A percentile compares a stretch with the other conserved stretches of the same genome.
Evolutionary conservation across 2,797 vertebrate species (phyloP).

Genomic region (Megalops cyprinoides): DNA sequence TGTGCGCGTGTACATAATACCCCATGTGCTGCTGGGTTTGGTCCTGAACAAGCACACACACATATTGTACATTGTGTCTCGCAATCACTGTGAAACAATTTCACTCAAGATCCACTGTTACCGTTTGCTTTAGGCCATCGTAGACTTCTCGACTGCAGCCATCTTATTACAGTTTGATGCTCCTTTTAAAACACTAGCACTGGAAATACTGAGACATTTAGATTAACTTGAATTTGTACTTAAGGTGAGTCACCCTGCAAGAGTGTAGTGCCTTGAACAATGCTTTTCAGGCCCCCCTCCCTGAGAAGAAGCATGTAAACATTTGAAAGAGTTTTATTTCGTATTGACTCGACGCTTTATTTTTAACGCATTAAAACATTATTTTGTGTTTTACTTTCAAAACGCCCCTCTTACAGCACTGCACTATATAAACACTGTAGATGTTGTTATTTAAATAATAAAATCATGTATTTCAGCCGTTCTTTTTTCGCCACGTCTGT

Average conservation of each 20-base stretch:
- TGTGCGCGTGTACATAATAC: conserved; percentile 55
- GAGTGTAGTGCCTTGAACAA: conserved; percentile 91
- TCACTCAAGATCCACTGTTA: conserved; percentile 47
- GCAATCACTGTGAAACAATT: conserved; percentile 64
- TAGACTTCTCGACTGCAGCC: conserved; percentile 58
- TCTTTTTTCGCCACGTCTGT: conserved; percentile 67
- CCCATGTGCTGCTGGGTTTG: conserved; percentile 58
- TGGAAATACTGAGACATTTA: conserved; percentile 47
- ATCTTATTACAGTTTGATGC: conserved; percentile 66
- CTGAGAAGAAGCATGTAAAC: conserved; percentile 69
- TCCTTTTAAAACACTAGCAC: conserved; percentile 54
- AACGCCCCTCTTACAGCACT: conserved; percentile 72
- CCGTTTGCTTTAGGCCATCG: conserved; percentile 44
- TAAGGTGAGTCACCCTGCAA: conserved; percentile 70
- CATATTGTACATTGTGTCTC: conserved; percentile 62
- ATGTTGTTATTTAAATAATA: conserved; percentile 72
- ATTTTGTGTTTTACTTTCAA: conserved; percentile 68
- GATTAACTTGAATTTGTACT: conserved; percentile 68
- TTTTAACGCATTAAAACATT: conserved; percentile 62
- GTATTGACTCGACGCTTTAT: conserved; percentile 57
- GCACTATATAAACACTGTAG: conserved; percentile 75
- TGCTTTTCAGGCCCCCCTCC: conserved; percentile 71
- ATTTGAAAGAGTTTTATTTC: conserved; percentile 69
- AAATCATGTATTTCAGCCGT: conserved; percentile 57
- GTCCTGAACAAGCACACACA: conserved; percentile 63